These are phyloP conservation scores for Hoplodrina ambigua DNA, from an alignment of 2,888 invertebrate genomes.

Conservation along the genomic window DNA sequence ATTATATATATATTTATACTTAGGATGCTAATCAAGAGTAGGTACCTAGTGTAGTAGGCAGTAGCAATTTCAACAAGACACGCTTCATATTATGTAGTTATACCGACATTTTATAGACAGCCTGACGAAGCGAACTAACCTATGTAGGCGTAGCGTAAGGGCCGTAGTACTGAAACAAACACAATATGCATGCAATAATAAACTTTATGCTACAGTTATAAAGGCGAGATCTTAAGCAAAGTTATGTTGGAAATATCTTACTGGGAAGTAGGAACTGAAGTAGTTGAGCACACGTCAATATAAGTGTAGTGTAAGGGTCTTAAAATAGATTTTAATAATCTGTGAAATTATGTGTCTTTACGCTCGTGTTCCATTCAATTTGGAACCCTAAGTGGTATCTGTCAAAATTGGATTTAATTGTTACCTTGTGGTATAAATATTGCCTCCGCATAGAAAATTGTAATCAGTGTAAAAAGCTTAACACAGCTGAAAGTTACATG, in stretches of 20 bases:
- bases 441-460: too few relatives aligned
- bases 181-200: conserved; percentile 9
- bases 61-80: conserved; percentile 26
- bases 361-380: too few relatives aligned
- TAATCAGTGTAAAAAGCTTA: too few relatives aligned
- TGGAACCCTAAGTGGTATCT: too few relatives aligned
- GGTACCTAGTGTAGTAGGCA: background rate
- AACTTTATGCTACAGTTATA: conserved; percentile 12
- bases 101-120: conserved; percentile 62
- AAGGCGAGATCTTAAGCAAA: conserved; percentile 18
- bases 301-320: conserved; percentile 3
- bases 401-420: background rate
- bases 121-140: conserved; percentile 57
- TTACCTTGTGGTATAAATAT: background rate
- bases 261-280: conserved; percentile 65
- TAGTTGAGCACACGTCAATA: conserved; percentile 40
- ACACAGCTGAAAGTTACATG: too few relatives aligned
- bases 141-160: conserved; percentile 64
- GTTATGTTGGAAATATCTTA: conserved; percentile 30
- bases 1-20: background rate
- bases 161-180: background rate
- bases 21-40: background rate
- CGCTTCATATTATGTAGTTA: conserved; percentile 33
- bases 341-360: too few relatives aligned
- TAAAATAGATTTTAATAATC: too few relatives aligned